A percentile compares a stretch with the other conserved stretches of the same genome.
Evolutionary conservation across 1,140 invertebrate genomes (phyloP).

Genomic region (Sarcophaga bullata): DNA sequence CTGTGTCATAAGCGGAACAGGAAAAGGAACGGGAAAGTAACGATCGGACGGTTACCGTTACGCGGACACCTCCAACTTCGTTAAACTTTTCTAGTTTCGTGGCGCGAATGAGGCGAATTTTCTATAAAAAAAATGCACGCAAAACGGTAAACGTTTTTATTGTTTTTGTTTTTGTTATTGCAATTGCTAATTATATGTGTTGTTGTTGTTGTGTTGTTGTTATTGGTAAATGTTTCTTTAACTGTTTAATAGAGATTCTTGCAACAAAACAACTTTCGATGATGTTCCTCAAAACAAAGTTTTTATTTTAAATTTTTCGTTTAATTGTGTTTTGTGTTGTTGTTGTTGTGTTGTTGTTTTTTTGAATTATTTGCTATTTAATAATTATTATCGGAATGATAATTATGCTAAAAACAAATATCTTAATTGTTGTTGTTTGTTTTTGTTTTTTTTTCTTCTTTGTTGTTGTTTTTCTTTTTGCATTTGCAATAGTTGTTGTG

Average conservation of each 20-base stretch:
- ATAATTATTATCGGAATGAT: background rate
- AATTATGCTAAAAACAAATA: conserved; percentile 13
- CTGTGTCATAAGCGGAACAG: conserved; percentile 54
- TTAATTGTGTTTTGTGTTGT: no score
- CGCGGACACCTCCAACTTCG: conserved; percentile 67
- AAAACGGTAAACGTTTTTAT: conserved; percentile 10
- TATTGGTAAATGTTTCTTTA: background rate
- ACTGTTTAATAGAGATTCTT: conserved; percentile 1
- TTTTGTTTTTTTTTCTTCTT: no score
- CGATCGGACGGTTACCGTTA: conserved; percentile 67
- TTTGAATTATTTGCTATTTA: no score
- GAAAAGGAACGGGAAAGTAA: conserved; percentile 64
- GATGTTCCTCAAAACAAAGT: no score
- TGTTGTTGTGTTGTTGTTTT: no score
- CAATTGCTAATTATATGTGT: background rate
- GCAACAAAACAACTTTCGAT: no score
- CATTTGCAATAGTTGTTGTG: background rate
- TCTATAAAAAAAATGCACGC: background rate
- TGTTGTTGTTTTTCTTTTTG: no score
- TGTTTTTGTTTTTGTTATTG: conserved; percentile 3
- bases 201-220: background rate
- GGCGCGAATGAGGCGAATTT: conserved; percentile 15
- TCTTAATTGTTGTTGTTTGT: background rate
- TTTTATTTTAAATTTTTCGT: no score
- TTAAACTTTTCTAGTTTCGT: conserved; percentile 52